A percentile compares a stretch with the other conserved stretches of the same genome.
phyloP scores from a whole-genome alignment of 2,797 vertebrate genomes.

The Myripristis murdjan region DNA sequence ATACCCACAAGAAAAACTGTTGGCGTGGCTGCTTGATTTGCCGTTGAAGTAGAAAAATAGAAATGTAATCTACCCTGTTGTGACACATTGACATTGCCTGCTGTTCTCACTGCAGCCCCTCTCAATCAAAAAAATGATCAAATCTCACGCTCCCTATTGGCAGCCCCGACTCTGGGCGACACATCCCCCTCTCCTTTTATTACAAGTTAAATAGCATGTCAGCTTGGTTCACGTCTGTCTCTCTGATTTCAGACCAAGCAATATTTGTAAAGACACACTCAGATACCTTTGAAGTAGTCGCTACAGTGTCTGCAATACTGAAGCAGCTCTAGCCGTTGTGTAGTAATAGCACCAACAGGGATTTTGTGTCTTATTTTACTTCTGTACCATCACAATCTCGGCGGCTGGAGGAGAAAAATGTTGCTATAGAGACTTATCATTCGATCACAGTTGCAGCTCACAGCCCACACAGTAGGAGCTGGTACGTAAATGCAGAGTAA shows the following conservation, averaged over 20 bases:
- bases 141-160: constrained; percentile 49
- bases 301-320: neutral
- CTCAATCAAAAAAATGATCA: constrained; percentile 61
- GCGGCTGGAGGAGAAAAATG: constrained; percentile 9
- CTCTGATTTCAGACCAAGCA: neutral
- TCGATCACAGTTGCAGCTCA: constrained; percentile 4
- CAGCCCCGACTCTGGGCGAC: constrained; percentile 30
- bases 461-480: constrained; percentile 22
- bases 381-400: neutral
- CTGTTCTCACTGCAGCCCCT: constrained; percentile 50
- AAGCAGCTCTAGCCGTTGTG: neutral
- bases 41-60: constrained; percentile 25
- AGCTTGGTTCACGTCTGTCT: constrained; percentile 34
- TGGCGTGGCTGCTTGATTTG: constrained; percentile 20
- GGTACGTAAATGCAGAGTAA: constrained; percentile 15
- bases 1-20: constrained; percentile 7
- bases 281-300: neutral
- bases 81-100: constrained; percentile 44
- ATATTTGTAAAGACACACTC: neutral
- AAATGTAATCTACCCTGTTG: constrained; percentile 47
- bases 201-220: constrained; percentile 48
- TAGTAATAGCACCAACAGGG: neutral
- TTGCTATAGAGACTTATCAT: constrained; percentile 49
- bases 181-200: constrained; percentile 38
- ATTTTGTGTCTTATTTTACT: constrained; percentile 16